These are phyloP conservation scores for Pelecanus crispus DNA, from an alignment of 2,113 vertebrate species.

Conservation along the genomic window DNA sequence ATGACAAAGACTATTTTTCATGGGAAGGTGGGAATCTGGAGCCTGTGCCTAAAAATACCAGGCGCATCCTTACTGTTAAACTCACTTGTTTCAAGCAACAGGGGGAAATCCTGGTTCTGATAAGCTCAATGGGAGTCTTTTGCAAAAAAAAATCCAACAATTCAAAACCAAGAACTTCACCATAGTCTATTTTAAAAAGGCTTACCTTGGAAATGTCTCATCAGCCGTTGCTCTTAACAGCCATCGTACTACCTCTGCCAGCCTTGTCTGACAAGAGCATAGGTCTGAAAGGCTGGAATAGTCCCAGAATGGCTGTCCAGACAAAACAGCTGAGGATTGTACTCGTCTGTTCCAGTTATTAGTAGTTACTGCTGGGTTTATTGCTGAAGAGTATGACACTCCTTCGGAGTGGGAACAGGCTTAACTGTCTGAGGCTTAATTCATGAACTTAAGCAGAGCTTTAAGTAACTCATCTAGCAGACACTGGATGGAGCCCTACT, in stretches of 20 bases:
- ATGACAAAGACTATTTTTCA: neutral
- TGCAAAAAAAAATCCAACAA: neutral
- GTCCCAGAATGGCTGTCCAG: neutral
- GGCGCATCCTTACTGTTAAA: neutral
- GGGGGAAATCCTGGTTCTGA: neutral
- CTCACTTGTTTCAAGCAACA: neutral
- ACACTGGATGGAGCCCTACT: constrained; percentile 39
- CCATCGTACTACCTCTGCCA: fast-evolving
- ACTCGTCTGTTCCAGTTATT: too few relatives aligned
- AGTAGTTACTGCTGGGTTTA: neutral
- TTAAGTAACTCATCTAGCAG: neutral
- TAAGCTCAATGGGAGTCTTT: neutral
- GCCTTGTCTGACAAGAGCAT: neutral
- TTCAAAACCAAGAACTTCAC: neutral
- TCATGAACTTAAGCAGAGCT: neutral
- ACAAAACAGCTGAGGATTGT: neutral
- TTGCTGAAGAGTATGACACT: fast-evolving
- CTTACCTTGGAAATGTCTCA: neutral
- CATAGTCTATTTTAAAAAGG: neutral
- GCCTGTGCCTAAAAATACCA: neutral
- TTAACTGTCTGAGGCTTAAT: neutral
- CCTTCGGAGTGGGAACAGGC: neutral
- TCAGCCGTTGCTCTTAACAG: neutral
- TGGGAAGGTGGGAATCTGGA: neutral
- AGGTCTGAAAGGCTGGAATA: neutral